Base-by-base conservation (phyloP, 2,888 invertebrate genomes). In the Eueremaeus valkanovi region DNA sequence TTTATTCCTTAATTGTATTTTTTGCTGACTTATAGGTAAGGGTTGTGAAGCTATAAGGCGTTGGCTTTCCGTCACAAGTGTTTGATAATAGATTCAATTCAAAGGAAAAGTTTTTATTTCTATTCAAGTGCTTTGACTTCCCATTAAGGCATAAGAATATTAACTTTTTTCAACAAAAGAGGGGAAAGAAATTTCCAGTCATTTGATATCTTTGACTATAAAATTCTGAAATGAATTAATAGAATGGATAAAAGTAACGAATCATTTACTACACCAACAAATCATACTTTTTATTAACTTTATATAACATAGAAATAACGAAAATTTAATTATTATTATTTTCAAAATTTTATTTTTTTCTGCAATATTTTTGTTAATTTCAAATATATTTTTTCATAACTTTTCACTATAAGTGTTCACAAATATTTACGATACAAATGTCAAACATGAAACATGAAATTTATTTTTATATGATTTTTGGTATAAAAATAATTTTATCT, bases 381-480 rank as follows among this genome's bases (percentile, higher is more conserved):
- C 6, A 49, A 13, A 49, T 49, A 49, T 11, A n/a, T n/a, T n/a
- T 49, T 49, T 49, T 49, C 49, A 49, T 49, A 49, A 49, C 49
- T 49, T 49, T 11, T 49, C 49, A n/a, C 49, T 49, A 3, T 3
- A 49, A 49, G 49, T 49, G 16, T 49, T n/a, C n/a, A 18, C 49
- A 49, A 49, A 49, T 49, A 49, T 49, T 49, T 49, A 49, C 18
- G 49, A 49, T 49, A 49, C 49, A 49, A n/a, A n/a, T 49, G 49
- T 49, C 49, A 49, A 49, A 49, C 49, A 49, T 18, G 49, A 49
- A 49, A 18, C 6, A n/a, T 49, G 3, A 49, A 49, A 13, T n/a
- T 49, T 49, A 49, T 49, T 49, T n/a, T 18, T 49, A 8, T 49
- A 13, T 49, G 49, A n/a, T n/a, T 8, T 49, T 49, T 13, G 5